Evolutionary conservation across 2,797 vertebrate species (phyloP), one percentile per base, ranked within the genome.

Genomic region (Sebastes kiyomatsui): DNA sequence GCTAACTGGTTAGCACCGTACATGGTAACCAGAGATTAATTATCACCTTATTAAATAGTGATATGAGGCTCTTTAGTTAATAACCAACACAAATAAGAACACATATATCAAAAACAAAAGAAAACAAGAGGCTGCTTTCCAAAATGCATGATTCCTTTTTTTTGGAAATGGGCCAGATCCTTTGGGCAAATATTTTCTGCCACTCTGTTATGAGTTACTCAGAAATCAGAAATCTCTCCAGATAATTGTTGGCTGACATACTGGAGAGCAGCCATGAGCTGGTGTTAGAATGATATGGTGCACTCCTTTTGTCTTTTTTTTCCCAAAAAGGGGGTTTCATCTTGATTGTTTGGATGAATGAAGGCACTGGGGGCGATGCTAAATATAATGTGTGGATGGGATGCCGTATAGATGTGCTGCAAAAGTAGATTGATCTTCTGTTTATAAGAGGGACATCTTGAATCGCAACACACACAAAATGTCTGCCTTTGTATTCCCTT

Each of bases 61-160:
- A 96, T 93, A 95, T 96, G 96, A 96, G 95, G 95, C 96, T 96
- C 96, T 96, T 96, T 94, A 91, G 69, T 88, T 79, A 75, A 90
- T 93, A 91, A 90, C 84, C 77, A 90, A 94, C 92, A 92, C 81
- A 95, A 92, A 95, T 90, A 94, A 93, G 59, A 91, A 94, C 91
- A 95, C 85, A 94, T 87, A 95, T 94, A 95, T 94, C 77, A 83
- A 92, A 94, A 95, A 90, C 71, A 91, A 95, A 95, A 81, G 72
- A 90, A 93, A 94, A 92, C 79, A 91, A 90, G 89, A 84, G 94
- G 93, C 94, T 94, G 93, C 93, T 95, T 91, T 95, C 94, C 94
- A 94, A 93, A 90, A 95, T 94, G 94, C 84, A 81, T 73, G 69
- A 87, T 74, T 89, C 70, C 80, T 65, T 42, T 81, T 82, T 82